Base-by-base conservation (phyloP, 2,888 invertebrate species). In the Heterodera filipjevi region DNA sequence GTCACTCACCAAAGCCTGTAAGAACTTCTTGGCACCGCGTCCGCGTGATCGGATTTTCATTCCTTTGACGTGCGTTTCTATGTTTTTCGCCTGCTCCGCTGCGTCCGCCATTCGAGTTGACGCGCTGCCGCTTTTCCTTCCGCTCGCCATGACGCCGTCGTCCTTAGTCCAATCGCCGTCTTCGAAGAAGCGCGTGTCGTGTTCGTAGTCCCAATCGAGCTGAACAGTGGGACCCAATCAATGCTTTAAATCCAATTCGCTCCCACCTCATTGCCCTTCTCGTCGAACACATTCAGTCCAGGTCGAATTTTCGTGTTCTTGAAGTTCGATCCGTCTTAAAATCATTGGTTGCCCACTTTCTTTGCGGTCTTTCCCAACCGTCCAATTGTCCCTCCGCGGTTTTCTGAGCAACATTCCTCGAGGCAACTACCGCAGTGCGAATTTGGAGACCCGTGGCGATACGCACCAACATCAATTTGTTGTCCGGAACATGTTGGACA, bases 211-310 rank as follows among this genome's bases (percentile, higher is more conserved):
- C 87, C 87, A 87, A n/a, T 72, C 72, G 30, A 68, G 73, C 59
- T 59, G 22, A 59, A 27, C 59, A 59, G 27, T n/a, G 35, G 39
- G 39, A 39, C 8, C 6, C 39, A 39, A 39, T 10, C n/a, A n/a
- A n/a, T n/a, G n/a, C n/a, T n/a, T n/a, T n/a, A n/a, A n/a, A n/a
- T n/a, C n/a, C 22, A 39, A 33, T 32, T 68, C 33, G 19, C 35
- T 12, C 59, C 59, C 27, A 59, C 59, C 78, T 88, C 88, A 19
- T 84, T 82, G 73, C 88, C 88, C 22, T 86, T 79, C 27, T 84
- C 80, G 75, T 87, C 84, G 76, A 86, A 87, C 22, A 88, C 78
- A 80, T 87, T 87, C 78, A 88, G 77, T 14, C 88, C 88, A 14
- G 86, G 84, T 39, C 85, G 83, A 19, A 83, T 77, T 64, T 75